Percentiles rank a stretch among this genome's conserved stretches.
Conservation (phyloP, 2,113 vertebrate genomes). For the Istiophorus platypterus region DNA sequence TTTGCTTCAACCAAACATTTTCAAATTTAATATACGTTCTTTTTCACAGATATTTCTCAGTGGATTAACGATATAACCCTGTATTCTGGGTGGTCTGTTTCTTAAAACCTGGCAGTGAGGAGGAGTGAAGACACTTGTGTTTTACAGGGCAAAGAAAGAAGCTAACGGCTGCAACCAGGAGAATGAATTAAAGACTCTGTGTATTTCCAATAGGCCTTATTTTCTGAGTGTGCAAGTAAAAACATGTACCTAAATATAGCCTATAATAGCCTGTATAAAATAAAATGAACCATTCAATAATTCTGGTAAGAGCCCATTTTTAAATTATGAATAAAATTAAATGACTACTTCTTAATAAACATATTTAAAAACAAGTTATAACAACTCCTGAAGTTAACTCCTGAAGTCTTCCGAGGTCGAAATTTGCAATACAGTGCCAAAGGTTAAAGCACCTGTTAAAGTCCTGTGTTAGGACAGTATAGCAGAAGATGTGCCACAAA, state of each 20-base stretch:
- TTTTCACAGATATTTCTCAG: slow-evolving; percentile 3
- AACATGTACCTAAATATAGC: slow-evolving; percentile 3
- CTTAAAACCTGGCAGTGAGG: slow-evolving; percentile 55
- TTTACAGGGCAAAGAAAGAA: slow-evolving; percentile 45
- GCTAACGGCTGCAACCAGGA: slow-evolving; percentile 33
- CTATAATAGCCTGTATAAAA: neutral
- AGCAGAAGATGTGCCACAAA: neutral
- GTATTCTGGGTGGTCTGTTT: slow-evolving; percentile 64
- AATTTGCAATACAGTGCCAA: slow-evolving; percentile 6
- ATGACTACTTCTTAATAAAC: neutral
- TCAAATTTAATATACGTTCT: neutral
- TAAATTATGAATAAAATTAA: neutral
- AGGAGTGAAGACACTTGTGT: slow-evolving; percentile 43
- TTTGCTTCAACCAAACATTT: slow-evolving; percentile 29
- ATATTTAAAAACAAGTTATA: neutral
- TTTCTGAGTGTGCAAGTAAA: neutral
- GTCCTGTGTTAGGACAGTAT: neutral
- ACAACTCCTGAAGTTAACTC: neutral
- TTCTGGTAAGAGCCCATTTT: neutral
- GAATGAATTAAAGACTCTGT: slow-evolving; percentile 20
- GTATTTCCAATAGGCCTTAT: slow-evolving; percentile 17
- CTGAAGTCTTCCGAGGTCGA: neutral
- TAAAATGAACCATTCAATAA: neutral
- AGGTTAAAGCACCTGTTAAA: neutral
- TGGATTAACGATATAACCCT: slow-evolving; percentile 12